A percentile compares a stretch with the other conserved stretches of the same genome.
Evolutionary conservation across 2,113 vertebrate genomes (phyloP).

Genomic region (Arenaria interpres): DNA sequence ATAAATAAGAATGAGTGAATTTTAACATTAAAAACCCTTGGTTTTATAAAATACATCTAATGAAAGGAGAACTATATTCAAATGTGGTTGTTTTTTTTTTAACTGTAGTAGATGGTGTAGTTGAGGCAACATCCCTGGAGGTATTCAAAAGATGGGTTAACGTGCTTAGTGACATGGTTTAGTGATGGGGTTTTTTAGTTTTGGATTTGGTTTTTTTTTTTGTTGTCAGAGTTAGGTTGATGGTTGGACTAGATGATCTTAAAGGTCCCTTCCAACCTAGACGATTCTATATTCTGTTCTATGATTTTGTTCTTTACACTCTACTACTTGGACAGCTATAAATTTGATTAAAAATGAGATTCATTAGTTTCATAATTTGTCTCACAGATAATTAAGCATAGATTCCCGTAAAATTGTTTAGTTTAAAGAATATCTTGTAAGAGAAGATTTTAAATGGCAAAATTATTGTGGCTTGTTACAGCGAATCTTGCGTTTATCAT

Average conservation of each 20-base stretch:
- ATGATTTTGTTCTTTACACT: neutral
- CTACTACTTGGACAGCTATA: neutral
- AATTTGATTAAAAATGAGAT: neutral
- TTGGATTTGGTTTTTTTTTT: too few relatives aligned
- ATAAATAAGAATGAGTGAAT: neutral
- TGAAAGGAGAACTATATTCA: neutral
- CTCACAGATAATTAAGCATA: neutral
- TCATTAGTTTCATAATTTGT: neutral
- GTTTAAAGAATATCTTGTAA: neutral
- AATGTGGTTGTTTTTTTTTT: rapidly evolving
- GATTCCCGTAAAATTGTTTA: neutral
- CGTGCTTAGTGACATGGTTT: too few relatives aligned
- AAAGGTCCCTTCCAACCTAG: too few relatives aligned
- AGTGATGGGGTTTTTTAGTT: too few relatives aligned
- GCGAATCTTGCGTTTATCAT: neutral
- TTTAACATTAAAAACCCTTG: neutral
- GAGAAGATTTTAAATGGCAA: neutral
- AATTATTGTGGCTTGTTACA: neutral
- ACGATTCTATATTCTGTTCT: too few relatives aligned
- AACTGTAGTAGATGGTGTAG: neutral
- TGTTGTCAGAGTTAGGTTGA: too few relatives aligned
- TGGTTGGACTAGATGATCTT: too few relatives aligned
- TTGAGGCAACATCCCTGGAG: too few relatives aligned
- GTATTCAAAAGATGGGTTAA: too few relatives aligned
- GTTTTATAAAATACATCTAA: neutral